Base-by-base conservation (phyloP, 2,113 vertebrate species). In the Oxygymnocypris stewartii region DNA sequence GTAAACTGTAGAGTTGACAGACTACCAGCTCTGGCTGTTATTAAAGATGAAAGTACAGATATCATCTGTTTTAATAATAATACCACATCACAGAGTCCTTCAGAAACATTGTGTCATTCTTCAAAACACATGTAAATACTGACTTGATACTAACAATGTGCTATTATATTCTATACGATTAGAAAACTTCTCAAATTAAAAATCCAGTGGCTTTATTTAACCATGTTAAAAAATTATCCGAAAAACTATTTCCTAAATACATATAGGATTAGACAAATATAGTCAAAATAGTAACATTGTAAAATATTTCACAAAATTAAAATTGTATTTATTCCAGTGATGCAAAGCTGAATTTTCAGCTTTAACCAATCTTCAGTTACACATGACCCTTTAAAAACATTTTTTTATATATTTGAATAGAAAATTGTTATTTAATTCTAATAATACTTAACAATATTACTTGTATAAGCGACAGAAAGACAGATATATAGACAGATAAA, bases 21-120 rank as follows among this genome's bases (percentile, higher is more conserved):
- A 61, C 23, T 20, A 42, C n/a, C n/a, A n/a, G n/a, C n/a, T n/a
- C n/a, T n/a, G n/a, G n/a, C n/a, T n/a, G n/a, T 40, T 79, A 40
- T 61, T 42, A 61, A 79, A 51, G 35, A 54, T 63, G 40, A 28
- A 7, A 81, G 49, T 12, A 78, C 25, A 77, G 75, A 77, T 28
- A 78, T 54, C 25, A 78, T 51, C 4, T 23, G 18, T 73, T 42
- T 71, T 40, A 71, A 71, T 40, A 71, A n/a, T n/a, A 61, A 10
- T 61, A 61, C 20, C 23, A 61, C 57, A 61, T 61, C 20, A 10
- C 8, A n/a, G 57, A 61, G 23, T 61, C 57, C n/a, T n/a, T 61
- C 57, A 61, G 23, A 61, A 61, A 61, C 23, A 61, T n/a, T 59
- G 23, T 8, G 20, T 61, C 57, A 61, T 61, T 61, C 57, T 20